Conservation (phyloP, 1,140 invertebrate genomes). For the Dendrolimus kikuchii region DNA sequence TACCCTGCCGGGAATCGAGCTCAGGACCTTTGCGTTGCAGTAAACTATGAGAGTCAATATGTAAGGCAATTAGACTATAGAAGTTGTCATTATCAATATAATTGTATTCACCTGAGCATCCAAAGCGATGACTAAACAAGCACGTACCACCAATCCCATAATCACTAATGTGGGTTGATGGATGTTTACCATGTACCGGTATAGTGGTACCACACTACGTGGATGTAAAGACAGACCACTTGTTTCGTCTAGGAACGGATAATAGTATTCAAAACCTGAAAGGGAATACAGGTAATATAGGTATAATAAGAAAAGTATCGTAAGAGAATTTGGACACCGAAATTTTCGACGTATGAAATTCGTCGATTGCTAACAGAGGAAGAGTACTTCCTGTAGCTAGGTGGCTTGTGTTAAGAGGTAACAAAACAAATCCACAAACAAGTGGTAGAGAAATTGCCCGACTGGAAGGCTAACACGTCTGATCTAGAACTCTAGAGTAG, state of each 20-base stretch:
- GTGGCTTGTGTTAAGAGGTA: background rate
- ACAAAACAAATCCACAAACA: background rate
- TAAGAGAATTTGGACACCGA: too few relatives aligned
- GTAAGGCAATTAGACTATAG: background rate
- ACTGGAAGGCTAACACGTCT: too few relatives aligned
- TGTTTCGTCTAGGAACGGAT: conserved; percentile 78
- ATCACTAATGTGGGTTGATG: conserved; percentile 81
- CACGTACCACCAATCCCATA: conserved; percentile 77
- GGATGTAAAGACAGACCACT: conserved; percentile 75
- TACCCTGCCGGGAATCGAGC: too few relatives aligned
- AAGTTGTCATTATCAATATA: background rate
- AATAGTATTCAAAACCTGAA: conserved; percentile 78
- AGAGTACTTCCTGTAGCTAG: too few relatives aligned
- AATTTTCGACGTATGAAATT: too few relatives aligned
- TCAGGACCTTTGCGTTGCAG: too few relatives aligned
- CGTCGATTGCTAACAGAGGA: too few relatives aligned
- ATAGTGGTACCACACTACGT: conserved; percentile 80
- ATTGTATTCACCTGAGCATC: conserved; percentile 42
- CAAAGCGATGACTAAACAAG: conserved; percentile 46
- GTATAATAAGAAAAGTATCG: background rate
- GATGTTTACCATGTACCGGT: conserved; percentile 83
- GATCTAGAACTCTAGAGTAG: too few relatives aligned
- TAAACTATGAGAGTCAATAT: too few relatives aligned
- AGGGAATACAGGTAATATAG: conserved; percentile 9
- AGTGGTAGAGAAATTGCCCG: background rate